These are phyloP conservation scores for Psilopogon haemacephalus DNA, from an alignment of 2,113 vertebrate species.

Conservation along the genomic window DNA sequence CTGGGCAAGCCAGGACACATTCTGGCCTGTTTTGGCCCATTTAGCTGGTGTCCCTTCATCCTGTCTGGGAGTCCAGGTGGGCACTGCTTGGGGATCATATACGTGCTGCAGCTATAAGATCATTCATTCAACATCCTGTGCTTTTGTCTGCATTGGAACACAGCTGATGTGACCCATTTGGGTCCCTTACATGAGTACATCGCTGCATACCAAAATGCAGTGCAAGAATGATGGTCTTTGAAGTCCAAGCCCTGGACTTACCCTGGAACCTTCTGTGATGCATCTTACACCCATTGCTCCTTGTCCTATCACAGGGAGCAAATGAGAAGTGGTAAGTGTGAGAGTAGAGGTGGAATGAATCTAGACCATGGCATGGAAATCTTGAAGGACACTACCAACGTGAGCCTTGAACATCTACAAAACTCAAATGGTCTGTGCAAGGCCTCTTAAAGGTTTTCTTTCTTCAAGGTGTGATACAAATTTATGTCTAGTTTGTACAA, in stretches of 20 bases:
- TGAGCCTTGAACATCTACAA: background rate
- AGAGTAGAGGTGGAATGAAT: background rate
- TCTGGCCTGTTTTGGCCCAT: too few species aligned
- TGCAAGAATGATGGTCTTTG: background rate
- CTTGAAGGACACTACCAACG: background rate
- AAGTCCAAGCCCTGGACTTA: background rate
- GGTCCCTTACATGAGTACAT: background rate
- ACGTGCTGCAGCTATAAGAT: background rate
- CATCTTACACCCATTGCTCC: too few species aligned
- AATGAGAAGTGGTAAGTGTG: rapidly evolving
- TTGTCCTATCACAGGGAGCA: too few species aligned
- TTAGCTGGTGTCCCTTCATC: background rate
- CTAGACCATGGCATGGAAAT: background rate
- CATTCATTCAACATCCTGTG: rapidly evolving
- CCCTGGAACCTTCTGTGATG: too few species aligned
- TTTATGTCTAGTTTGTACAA: background rate
- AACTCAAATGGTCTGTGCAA: background rate
- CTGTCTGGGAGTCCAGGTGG: background rate
- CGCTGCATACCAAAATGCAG: background rate
- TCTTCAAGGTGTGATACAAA: background rate
- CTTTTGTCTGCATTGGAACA: background rate
- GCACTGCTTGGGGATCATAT: background rate
- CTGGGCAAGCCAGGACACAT: too few species aligned
- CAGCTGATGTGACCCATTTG: background rate
- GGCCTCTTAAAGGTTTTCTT: background rate